phyloP scores from a whole-genome alignment of 2,888 invertebrate species.

The Nymphalis polychloros region DNA sequence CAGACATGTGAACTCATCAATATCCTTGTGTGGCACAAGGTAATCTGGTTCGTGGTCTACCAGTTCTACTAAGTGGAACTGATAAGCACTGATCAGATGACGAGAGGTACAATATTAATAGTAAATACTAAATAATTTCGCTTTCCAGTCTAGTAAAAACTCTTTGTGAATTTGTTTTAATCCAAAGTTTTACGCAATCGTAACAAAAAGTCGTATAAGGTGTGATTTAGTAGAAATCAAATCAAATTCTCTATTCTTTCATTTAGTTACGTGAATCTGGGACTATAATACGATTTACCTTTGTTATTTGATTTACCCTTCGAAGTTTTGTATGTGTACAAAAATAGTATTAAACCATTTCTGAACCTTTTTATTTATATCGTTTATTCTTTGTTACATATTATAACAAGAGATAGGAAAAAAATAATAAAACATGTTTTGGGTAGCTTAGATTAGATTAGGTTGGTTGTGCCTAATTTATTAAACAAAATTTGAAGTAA shows the following conservation, averaged over 20 bases:
- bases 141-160: no score
- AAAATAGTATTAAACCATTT: conserved; percentile 61
- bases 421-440: not conserved
- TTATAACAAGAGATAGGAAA: conserved; percentile 13
- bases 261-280: conserved; percentile 64
- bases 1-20: no score
- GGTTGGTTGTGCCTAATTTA: no score
- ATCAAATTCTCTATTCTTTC: conserved; percentile 43
- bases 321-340: conserved; percentile 68
- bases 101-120: no score
- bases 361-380: conserved; percentile 46
- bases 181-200: not conserved
- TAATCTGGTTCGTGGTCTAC: no score
- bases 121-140: no score
- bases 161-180: no score
- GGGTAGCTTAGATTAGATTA: not conserved
- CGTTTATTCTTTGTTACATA: conserved; percentile 19
- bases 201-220: not conserved
- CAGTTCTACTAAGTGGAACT: no score
- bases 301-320: conserved; percentile 77
- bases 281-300: conserved; percentile 74
- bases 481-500: no score
- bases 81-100: no score
- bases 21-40: no score
- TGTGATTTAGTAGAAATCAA: conserved; percentile 14